Evolutionary conservation across 2,797 vertebrate species (phyloP).

Genomic region (Macroramphosus scolopax): DNA sequence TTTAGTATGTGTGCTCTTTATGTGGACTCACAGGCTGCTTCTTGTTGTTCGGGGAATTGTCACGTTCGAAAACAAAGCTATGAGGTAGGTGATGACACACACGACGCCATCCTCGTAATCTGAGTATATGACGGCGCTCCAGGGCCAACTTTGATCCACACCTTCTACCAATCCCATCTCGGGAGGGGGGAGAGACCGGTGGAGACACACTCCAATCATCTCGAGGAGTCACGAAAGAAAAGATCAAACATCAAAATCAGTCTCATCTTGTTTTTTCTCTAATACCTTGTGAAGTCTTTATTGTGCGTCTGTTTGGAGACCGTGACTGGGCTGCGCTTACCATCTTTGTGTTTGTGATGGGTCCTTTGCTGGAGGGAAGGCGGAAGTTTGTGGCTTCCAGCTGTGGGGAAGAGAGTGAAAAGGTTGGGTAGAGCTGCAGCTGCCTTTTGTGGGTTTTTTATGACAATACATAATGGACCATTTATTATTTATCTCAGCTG

Average conservation of each 20-base stretch:
- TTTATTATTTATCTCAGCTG: background rate
- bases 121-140: too few relatives aligned
- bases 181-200: constrained; percentile 14
- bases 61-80: constrained; percentile 36
- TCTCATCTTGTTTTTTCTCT: constrained; percentile 13
- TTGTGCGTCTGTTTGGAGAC: constrained; percentile 19
- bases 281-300: constrained; percentile 30
- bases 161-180: too few relatives aligned
- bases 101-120: too few relatives aligned
- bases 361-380: constrained; percentile 25
- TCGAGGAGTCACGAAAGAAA: constrained; percentile 15
- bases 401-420: constrained; percentile 16
- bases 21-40: constrained; percentile 42
- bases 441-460: too few relatives aligned
- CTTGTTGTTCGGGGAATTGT: constrained; percentile 35
- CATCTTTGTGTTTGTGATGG: constrained; percentile 5
- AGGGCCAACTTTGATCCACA: too few relatives aligned
- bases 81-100: constrained; percentile 22
- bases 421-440: constrained; percentile 25
- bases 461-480: background rate
- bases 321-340: constrained; percentile 1
- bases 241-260: constrained; percentile 24
- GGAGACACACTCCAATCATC: constrained; percentile 19
- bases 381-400: constrained; percentile 11
- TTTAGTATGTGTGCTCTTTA: constrained; percentile 42